A percentile compares a stretch with the other conserved stretches of the same genome.
Evolutionary conservation across 2,113 vertebrate genomes (phyloP).

Genomic region (Trogon melanurus): DNA sequence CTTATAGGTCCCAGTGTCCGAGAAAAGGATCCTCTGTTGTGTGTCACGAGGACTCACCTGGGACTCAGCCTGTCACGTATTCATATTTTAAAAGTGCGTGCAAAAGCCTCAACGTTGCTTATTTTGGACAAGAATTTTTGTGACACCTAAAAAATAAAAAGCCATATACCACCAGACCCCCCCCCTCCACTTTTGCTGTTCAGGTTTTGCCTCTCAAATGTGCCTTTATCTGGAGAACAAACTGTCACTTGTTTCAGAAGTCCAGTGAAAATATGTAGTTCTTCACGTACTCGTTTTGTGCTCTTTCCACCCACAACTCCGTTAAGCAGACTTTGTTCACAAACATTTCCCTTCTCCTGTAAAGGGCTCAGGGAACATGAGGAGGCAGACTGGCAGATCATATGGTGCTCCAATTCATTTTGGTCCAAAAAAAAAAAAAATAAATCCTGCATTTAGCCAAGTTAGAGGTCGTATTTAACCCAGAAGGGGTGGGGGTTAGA

Average conservation of each 20-base stretch:
- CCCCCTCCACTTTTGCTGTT: background rate
- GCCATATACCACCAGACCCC: too few relatives aligned
- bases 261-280: conserved; percentile 36
- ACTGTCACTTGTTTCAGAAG: conserved; percentile 46
- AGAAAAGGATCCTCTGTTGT: background rate
- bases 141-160: background rate
- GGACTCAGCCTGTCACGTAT: background rate
- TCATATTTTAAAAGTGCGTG: background rate
- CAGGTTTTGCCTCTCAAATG: background rate
- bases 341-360: conserved; percentile 36
- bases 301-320: conserved; percentile 36
- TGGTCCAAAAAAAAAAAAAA: background rate
- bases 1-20: background rate
- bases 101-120: background rate
- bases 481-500: background rate
- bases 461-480: background rate
- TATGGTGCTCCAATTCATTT: background rate
- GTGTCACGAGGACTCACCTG: background rate
- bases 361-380: conserved; percentile 37
- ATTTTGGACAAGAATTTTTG: background rate
- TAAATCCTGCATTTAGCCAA: conserved; percentile 6
- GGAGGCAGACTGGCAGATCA: conserved; percentile 62
- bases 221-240: conserved; percentile 21
- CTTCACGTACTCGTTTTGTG: conserved; percentile 22
- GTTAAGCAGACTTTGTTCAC: background rate